Evolutionary conservation across 2,888 invertebrate species (phyloP).

Genomic region (Horisme vitalbata): DNA sequence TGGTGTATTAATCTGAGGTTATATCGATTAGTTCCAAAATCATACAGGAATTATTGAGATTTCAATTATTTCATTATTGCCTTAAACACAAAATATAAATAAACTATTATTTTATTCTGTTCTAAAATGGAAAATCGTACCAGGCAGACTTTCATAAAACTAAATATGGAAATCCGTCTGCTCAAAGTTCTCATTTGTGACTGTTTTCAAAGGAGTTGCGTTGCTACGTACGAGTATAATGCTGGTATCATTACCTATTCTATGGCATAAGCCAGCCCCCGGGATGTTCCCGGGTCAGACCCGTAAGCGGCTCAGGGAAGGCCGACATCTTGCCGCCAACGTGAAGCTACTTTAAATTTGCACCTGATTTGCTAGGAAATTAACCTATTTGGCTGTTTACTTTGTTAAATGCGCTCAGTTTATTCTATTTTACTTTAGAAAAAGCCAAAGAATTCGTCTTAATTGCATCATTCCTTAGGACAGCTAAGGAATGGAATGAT

Average conservation of each 20-base stretch:
- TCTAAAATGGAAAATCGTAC: too few species aligned
- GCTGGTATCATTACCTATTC: slow-evolving; percentile 1
- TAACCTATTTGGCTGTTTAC: slow-evolving; percentile 12
- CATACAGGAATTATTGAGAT: too few species aligned
- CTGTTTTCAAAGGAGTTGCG: neutral
- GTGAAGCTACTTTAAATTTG: slow-evolving; percentile 17
- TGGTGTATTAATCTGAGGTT: too few species aligned
- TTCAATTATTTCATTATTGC: too few species aligned
- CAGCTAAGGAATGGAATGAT: too few species aligned
- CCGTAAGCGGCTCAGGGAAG: slow-evolving; percentile 62
- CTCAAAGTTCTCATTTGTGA: too few species aligned
- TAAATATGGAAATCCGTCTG: too few species aligned
- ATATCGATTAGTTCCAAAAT: too few species aligned
- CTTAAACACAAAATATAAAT: too few species aligned
- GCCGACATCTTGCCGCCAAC: slow-evolving; percentile 33
- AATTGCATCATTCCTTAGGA: too few species aligned
- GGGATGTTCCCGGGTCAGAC: slow-evolving; percentile 48
- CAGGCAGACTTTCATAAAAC: too few species aligned
- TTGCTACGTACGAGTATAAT: slow-evolving; percentile 1
- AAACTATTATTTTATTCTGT: too few species aligned
- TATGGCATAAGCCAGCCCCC: slow-evolving; percentile 24
- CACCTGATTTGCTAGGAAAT: slow-evolving; percentile 19
- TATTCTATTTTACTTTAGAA: slow-evolving; percentile 1
- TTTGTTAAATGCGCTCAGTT: slow-evolving; percentile 1
- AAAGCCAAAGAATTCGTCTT: neutral